Percentiles rank a stretch among this genome's conserved stretches.
Evolutionary conservation across 1,140 invertebrate species (phyloP).

Genomic region (Drosophila ananassae): DNA sequence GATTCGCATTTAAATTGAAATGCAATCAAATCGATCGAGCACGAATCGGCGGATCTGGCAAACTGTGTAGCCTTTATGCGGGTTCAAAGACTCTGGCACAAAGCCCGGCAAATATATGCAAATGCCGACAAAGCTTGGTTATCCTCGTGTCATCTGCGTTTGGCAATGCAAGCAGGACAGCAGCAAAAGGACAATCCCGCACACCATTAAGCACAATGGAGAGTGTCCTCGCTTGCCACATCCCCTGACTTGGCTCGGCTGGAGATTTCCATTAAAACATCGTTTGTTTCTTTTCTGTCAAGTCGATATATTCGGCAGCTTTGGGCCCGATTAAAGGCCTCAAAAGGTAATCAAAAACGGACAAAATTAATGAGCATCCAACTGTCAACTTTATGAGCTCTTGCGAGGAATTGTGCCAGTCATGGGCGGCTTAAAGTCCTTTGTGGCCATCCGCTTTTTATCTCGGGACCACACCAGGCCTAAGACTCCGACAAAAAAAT

Average conservation of each 20-base stretch:
- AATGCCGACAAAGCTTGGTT: conserved; percentile 36
- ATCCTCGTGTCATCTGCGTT: conserved; percentile 18
- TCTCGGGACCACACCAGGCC: conserved; percentile 14
- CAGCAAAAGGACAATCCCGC: conserved; percentile 47
- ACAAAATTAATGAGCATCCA: conserved; percentile 45
- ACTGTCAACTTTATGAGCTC: conserved; percentile 42
- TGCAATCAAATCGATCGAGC: conserved; percentile 26
- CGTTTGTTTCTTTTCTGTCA: conserved; percentile 31
- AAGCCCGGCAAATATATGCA: conserved; percentile 43
- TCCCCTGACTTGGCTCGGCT: conserved; percentile 1
- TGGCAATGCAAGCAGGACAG: conserved; percentile 19
- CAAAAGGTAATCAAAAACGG: conserved; percentile 41
- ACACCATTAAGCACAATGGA: conserved; percentile 25
- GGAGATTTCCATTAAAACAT: conserved; percentile 51
- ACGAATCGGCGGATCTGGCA: conserved; percentile 17
- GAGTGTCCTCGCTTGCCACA: conserved; percentile 12
- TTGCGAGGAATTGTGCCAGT: conserved; percentile 19
- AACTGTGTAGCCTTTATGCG: conserved; percentile 1
- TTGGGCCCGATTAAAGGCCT: conserved; percentile 39
- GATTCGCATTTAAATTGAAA: conserved; percentile 44
- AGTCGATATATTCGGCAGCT: conserved; percentile 40
- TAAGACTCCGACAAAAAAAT: conserved; percentile 31
- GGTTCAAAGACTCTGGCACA: conserved; percentile 43
- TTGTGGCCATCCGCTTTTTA: conserved; percentile 32
- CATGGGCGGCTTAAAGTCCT: conserved; percentile 24